Base-by-base conservation (phyloP, 2,797 vertebrate genomes). In the Mormyrus proboscirostris region DNA sequence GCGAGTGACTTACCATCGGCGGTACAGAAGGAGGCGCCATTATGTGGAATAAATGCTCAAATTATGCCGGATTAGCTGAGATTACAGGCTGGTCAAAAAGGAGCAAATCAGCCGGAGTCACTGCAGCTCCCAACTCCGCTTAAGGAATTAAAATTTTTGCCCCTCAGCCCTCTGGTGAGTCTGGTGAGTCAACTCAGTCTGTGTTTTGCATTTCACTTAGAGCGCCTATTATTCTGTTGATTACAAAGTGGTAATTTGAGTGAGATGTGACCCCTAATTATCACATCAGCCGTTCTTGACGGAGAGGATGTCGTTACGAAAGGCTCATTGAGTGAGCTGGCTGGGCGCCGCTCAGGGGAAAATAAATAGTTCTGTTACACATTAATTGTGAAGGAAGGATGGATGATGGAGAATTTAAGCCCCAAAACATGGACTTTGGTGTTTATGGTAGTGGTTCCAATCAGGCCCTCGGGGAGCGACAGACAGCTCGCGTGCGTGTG, bases 191-290 rank as follows among this genome's bases (percentile, higher is more conserved):
- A 51, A 38, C 69, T 90, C 76, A 6, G 90, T 90, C 41, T 87
- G 90, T 83, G 90, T 88, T 92, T 55, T 73, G 90, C 87, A 53
- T 89, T 89, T 41, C 53, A 22, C 69, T 91, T 89, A 93, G 91
- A 91, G 92, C 89, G 90, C 89, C 89, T 88, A 88, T 91, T 29
- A 89, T 90, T 91, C 84, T 90, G 57, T 89, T 94, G 92, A 94
- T 94, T 92, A 91, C 89, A 90, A 73, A 93, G 89, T 87, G 87
- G 90, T 94, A 91, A 94, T 93, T 92, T 92, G 91, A 93, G 90
- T 90, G 89, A 49, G 22, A 41, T n/a, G 38, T 90, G 90, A 92
- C 88, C 90, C 91, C 88, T 92, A 91, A 95, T 94, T 94, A 94
- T 90, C 88, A 91, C 93, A 91, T 94, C 91, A 93, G 92, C 91